A percentile compares a stretch with the other conserved stretches of the same genome.
These are phyloP conservation scores for Charina bottae DNA, from an alignment of 2,113 vertebrate genomes.

Conservation along the genomic window DNA sequence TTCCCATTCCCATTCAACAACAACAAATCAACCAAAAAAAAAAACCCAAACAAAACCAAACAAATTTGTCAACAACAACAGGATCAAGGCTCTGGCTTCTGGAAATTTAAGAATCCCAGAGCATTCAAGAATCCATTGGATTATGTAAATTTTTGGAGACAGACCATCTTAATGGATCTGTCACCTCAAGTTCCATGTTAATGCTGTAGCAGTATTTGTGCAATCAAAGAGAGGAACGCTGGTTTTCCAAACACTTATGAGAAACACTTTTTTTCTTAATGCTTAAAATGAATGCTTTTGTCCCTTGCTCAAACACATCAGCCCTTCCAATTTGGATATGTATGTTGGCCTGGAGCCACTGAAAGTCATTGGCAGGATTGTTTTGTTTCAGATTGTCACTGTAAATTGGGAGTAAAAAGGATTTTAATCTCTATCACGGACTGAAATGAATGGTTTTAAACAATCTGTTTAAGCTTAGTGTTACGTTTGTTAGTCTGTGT, in stretches of 20 bases:
- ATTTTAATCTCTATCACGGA: constrained; percentile 18
- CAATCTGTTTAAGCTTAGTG: background rate
- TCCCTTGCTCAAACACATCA: background rate
- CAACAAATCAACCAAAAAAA: no score
- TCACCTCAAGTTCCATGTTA: background rate
- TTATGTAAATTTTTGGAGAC: background rate
- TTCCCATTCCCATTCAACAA: background rate
- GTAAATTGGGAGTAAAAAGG: constrained; percentile 3
- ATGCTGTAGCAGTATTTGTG: background rate
- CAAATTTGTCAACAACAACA: no score
- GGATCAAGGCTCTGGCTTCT: background rate
- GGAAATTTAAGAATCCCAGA: background rate
- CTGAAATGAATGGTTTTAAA: constrained; percentile 1
- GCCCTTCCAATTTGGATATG: background rate
- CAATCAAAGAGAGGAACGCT: background rate
- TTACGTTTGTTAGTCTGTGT: background rate
- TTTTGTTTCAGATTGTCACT: background rate
- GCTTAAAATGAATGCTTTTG: background rate
- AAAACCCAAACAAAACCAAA: no score
- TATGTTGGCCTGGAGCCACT: constrained; percentile 9
- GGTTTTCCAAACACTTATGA: background rate
- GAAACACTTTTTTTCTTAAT: background rate
- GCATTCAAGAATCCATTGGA: background rate
- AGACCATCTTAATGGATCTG: background rate
- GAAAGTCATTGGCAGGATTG: background rate